These are phyloP conservation scores for Heteropelma amictum DNA, from an alignment of 2,888 invertebrate genomes.

Conservation along the genomic window DNA sequence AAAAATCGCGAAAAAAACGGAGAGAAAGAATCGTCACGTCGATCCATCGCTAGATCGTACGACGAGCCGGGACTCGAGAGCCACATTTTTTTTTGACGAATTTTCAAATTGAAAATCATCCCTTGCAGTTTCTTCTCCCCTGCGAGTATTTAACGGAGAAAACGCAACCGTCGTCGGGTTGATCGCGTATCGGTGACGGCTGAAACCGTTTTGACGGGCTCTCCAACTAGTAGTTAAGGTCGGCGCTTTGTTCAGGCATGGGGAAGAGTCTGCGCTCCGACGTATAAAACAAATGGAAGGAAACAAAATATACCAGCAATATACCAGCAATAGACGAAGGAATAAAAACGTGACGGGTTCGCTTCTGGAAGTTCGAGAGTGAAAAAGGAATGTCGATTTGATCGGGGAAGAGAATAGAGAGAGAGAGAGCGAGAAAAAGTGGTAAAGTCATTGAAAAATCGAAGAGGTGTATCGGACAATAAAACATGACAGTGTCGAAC, in stretches of 20 bases:
- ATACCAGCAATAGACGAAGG: background rate
- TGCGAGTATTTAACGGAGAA: background rate
- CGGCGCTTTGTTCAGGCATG: slow-evolving; percentile 35
- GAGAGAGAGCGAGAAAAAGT: background rate
- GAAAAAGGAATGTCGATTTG: no score
- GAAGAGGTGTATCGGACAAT: background rate
- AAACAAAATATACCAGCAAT: background rate
- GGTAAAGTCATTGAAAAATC: background rate
- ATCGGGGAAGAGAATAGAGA: no score
- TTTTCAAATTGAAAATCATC: no score
- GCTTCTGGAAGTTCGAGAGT: background rate
- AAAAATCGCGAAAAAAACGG: background rate
- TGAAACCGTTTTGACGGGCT: background rate
- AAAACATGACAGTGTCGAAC: background rate
- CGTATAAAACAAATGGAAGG: background rate
- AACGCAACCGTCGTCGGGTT: background rate
- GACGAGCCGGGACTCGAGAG: no score
- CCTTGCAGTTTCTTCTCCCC: background rate
- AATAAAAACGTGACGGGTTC: background rate
- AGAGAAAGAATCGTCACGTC: background rate
- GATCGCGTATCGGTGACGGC: slow-evolving; percentile 10
- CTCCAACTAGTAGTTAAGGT: slow-evolving; percentile 30
- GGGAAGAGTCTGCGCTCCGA: background rate
- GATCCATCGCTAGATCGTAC: background rate
- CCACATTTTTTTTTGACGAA: no score